These are phyloP conservation scores for Coelinius sp. DNA, from an alignment of 2,888 invertebrate genomes.

Conservation along the genomic window DNA sequence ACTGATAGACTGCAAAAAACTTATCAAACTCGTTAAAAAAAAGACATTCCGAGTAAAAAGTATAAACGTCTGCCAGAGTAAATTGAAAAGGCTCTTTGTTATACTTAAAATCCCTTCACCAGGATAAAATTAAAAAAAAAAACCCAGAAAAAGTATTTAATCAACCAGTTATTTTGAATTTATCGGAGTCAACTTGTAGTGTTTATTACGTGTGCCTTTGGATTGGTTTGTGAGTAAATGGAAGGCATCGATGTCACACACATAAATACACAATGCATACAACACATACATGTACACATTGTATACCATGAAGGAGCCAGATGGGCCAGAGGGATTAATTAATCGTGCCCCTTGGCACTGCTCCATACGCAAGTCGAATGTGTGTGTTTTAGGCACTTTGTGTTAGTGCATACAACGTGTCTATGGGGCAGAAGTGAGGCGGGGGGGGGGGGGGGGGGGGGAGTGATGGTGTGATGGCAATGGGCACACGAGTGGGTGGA, in stretches of 20 bases:
- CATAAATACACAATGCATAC: constrained; percentile 28
- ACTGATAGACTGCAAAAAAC: not conserved
- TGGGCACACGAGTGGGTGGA: constrained; percentile 26
- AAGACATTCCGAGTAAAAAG: too few relatives aligned
- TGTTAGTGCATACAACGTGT: not conserved
- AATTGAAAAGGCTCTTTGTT: constrained; percentile 19
- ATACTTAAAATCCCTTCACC: not conserved
- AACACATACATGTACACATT: constrained; percentile 20
- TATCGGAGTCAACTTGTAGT: constrained; percentile 30
- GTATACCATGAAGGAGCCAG: constrained; percentile 45
- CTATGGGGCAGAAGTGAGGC: not conserved
- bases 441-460: not conserved
- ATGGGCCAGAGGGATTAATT: constrained; percentile 57
- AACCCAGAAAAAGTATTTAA: not conserved
- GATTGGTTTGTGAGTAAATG: constrained; percentile 19
- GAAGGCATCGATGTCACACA: constrained; percentile 33
- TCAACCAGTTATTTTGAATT: constrained; percentile 1
- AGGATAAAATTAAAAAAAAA: not conserved
- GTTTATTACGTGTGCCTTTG: constrained; percentile 39
- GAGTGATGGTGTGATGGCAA: not conserved
- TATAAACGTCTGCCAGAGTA: constrained; percentile 14
- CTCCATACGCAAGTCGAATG: constrained; percentile 48
- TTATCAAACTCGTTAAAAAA: not conserved
- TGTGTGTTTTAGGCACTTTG: not conserved
- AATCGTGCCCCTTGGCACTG: constrained; percentile 61